Evolutionary conservation across 1,140 invertebrate genomes (phyloP).

Genomic region (Yoshiicerus persimilis): DNA sequence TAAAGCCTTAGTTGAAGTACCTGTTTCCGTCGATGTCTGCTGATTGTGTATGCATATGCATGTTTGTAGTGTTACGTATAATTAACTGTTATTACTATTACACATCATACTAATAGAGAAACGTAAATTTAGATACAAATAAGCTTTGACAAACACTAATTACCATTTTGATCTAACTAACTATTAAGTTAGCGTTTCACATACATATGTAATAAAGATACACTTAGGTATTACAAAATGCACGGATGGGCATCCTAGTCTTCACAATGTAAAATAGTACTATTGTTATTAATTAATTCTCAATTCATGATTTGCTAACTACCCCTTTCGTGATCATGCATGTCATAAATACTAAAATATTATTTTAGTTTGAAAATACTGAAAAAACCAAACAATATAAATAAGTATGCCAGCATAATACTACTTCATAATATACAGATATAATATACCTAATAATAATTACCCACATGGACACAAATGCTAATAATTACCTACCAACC

Average conservation of each 20-base stretch:
- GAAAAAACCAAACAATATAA: not conserved
- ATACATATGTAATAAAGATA: not conserved
- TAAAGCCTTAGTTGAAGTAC: conserved; percentile 26
- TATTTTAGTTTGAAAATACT: not conserved
- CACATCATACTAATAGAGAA: not conserved
- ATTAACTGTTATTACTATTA: not conserved
- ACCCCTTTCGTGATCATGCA: conserved; percentile 12
- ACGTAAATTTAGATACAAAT: not conserved
- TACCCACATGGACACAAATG: not conserved
- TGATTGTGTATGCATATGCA: conserved; percentile 1
- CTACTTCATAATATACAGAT: not conserved
- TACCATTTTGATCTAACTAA: conserved; percentile 14
- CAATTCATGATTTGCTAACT: not conserved
- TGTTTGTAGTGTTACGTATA: not conserved
- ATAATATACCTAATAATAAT: too few species aligned
- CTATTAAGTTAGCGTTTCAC: not conserved
- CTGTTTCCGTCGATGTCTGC: conserved; percentile 7
- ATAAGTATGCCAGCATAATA: not conserved
- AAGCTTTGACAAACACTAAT: not conserved
- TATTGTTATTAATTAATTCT: not conserved
- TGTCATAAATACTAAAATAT: not conserved
- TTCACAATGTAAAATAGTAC: not conserved
- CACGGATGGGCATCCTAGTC: conserved; percentile 24
- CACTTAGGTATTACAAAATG: conserved; percentile 18
- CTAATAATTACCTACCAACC: not conserved